Evolutionary conservation across 2,888 invertebrate species (phyloP), one percentile per base, ranked within the genome.

Genomic region (Ferrisia virgata): DNA sequence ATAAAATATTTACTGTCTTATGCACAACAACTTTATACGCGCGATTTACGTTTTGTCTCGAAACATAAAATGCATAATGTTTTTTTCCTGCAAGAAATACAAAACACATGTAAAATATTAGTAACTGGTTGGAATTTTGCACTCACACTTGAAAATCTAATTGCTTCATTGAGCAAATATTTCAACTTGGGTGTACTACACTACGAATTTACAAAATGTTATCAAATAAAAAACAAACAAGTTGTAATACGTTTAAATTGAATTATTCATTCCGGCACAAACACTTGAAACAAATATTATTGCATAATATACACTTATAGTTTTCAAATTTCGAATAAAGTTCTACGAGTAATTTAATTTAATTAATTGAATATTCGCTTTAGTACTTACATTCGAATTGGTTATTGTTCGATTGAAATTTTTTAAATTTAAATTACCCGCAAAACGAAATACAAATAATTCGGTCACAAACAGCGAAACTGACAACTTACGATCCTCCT

Each of bases 1-100:
- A 8, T 81, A 6, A 13, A 40, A 79, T 28, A 47, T 33, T 47
- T 58, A 81, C 81, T 36, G 69, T 69, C 72, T 76, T 76, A 18
- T 9, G 36, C 72, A 76, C 72, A n/a, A 76, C 33, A 76, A 76
- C n/a, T 76, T 31, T 18, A 76, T 36, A 33, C 1, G 36, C 72
- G 72, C 36, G 72, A 76, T 76, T 76, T 72, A 82, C 82, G 82
- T 82, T 82, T 82, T 82, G 64, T 82, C 82, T 33, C 82, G 82
- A n/a, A 82, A 58, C 82, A 82, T 82, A 82, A 40, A 82, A 82
- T 82, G 82, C 82, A 82, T 82, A 82, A 69, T 64, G 81, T 53
- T 53, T 31, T 81, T 36, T 58, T 81, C 82, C 82, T 82, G 69
- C 28, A 69, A 82, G 18, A 58, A 69, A 25, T 40, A 25, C 6